Evolutionary conservation across 2,888 invertebrate genomes (phyloP).

Genomic region (Unio delphinus): DNA sequence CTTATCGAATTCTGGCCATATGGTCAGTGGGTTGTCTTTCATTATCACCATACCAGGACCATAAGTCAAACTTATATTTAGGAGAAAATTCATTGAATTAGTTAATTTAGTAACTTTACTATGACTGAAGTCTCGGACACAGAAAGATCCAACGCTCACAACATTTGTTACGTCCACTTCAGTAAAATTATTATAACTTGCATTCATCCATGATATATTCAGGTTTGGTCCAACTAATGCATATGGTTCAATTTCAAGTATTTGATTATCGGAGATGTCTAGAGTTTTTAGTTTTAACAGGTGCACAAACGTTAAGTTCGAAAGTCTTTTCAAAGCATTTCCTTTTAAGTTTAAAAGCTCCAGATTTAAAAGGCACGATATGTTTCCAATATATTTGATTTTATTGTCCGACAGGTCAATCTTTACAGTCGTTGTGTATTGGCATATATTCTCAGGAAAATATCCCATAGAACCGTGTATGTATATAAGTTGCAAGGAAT

Average conservation of each 20-base stretch:
- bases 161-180: conserved; percentile 13
- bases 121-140: conserved; percentile 4
- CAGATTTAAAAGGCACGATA: conserved; percentile 8
- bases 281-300: conserved; percentile 4
- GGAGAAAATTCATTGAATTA: conserved; percentile 5
- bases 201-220: neutral
- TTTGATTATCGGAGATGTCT: conserved; percentile 1
- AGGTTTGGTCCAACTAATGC: conserved; percentile 1
- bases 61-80: conserved; percentile 7
- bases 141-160: conserved; percentile 7
- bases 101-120: conserved; percentile 6
- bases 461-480: no score
- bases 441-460: no score
- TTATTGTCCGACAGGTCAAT: conserved; percentile 2
- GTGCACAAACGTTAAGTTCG: conserved; percentile 7
- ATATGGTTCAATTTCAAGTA: conserved; percentile 4
- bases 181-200: conserved; percentile 3
- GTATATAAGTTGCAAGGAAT: no score
- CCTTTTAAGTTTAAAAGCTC: conserved; percentile 4
- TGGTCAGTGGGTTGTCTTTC: conserved; percentile 3
- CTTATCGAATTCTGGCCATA: conserved; percentile 12
- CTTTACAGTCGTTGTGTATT: no score
- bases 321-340: conserved; percentile 5
- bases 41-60: conserved; percentile 9
- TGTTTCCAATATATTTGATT: conserved; percentile 5